Base-by-base conservation (phyloP, 2,888 invertebrate species). In the Desoria tigrina region DNA sequence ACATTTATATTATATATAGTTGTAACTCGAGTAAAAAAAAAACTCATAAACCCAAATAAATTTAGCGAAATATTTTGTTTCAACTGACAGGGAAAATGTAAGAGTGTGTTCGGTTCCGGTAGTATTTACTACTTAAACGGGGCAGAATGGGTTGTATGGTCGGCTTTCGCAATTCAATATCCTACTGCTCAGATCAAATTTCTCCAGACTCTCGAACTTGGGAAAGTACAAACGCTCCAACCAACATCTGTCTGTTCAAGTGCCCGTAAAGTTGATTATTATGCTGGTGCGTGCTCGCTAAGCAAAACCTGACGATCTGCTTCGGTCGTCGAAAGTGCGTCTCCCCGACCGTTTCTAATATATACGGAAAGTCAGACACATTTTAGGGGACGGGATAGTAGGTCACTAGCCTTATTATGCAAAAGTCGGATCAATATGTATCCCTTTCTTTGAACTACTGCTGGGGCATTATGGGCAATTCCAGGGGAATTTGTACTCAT, bases 161-260 rank as follows among this genome's bases (percentile, higher is more conserved):
- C n/a, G n/a, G n/a, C n/a, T n/a, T n/a, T n/a, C n/a, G 55, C 55
- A 55, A 55, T 55, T 55, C 55, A 55, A 55, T 55, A 55, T 55
- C 27, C 55, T 16, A 39, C 9, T 9, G 39, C 16, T 39, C 9
- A 39, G 39, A 39, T 39, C 39, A 39, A 16, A 9, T 39, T 39
- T 39, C 39, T 11, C 39, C 16, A 16, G 9, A 16, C n/a, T n/a
- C n/a, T n/a, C n/a, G n/a, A n/a, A n/a, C n/a, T n/a, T n/a, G n/a
- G n/a, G n/a, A n/a, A n/a, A n/a, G n/a, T n/a, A n/a, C n/a, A n/a
- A n/a, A n/a, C n/a, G n/a, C n/a, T n/a, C 9, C 16, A 9, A 11
- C 39, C 18, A 55, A 55, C 57, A 57, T 57, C 57, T 57, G 57
- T 42, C 57, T 42, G 24, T 7, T 42, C 39, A 37, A 57, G 42